A percentile compares a stretch with the other conserved stretches of the same genome.
Evolutionary conservation across 2,797 vertebrate species (phyloP).

Genomic region (Semotilus atromaculatus): DNA sequence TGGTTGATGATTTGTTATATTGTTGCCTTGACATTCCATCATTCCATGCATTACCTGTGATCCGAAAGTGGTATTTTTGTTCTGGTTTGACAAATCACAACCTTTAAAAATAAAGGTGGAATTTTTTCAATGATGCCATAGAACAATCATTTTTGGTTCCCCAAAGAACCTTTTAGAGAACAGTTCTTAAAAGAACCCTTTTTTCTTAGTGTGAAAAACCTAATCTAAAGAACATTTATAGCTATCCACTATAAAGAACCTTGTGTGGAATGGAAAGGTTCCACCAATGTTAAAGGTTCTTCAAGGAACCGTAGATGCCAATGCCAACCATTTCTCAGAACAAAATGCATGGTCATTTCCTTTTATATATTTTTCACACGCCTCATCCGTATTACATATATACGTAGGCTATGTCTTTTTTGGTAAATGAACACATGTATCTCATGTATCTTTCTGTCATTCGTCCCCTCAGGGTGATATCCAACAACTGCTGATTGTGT

Average conservation of each 20-base stretch:
- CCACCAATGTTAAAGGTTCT: background rate
- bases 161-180: background rate
- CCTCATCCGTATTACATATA: no score
- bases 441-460: background rate
- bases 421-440: background rate
- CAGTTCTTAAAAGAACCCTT: background rate
- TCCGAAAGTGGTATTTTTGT: background rate
- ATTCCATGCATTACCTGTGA: background rate
- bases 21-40: background rate
- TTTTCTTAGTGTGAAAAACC: background rate
- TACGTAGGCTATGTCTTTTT: background rate
- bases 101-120: background rate
- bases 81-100: background rate
- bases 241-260: background rate
- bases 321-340: no score
- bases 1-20: conserved; percentile 1
- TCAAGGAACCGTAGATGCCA: background rate
- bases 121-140: background rate
- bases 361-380: no score
- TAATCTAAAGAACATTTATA: background rate
- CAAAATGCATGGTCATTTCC: no score
- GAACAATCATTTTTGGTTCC: background rate
- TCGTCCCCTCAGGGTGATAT: conserved; percentile 86
- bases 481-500: conserved; percentile 92
- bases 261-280: background rate